Conservation (phyloP, 2,797 vertebrate species). For the Sebastiscus tertius region DNA sequence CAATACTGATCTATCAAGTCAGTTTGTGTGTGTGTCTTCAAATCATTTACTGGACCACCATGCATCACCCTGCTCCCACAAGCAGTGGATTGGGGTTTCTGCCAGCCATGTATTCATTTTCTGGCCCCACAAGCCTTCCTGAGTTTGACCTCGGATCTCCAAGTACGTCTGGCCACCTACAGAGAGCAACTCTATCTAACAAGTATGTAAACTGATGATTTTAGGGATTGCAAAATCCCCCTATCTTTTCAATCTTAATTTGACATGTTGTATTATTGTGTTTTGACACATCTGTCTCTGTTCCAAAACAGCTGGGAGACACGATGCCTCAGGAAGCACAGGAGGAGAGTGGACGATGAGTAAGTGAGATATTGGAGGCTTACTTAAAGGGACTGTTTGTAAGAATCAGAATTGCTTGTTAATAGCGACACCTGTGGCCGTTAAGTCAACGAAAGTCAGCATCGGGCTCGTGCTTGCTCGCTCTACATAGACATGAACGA, state of each 20-base stretch:
- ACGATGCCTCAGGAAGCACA: constrained; percentile 81
- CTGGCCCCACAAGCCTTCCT: constrained; percentile 69
- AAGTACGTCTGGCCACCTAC: constrained; percentile 53
- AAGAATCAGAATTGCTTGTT: too few species aligned
- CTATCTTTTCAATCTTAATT: not conserved
- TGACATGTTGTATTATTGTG: not conserved
- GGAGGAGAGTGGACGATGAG: constrained; percentile 82
- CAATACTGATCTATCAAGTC: constrained; percentile 3
- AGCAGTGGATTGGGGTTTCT: constrained; percentile 69
- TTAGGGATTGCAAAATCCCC: too few species aligned
- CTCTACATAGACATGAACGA: too few species aligned
- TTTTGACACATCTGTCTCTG: constrained; percentile 24
- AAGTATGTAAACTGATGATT: constrained; percentile 57
- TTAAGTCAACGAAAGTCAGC: too few species aligned
- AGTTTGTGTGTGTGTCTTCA: not conserved
- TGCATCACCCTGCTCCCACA: constrained; percentile 72
- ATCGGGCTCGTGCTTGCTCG: too few species aligned
- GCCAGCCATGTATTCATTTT: constrained; percentile 76
- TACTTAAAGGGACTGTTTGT: not conserved
- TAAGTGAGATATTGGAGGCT: constrained; percentile 54
- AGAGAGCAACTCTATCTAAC: constrained; percentile 60
- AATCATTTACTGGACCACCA: constrained; percentile 27
- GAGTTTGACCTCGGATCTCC: constrained; percentile 72
- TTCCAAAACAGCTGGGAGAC: constrained; percentile 80
- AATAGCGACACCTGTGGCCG: too few species aligned